Evolutionary conservation across 2,888 invertebrate species (phyloP).

Genomic region (Rapana venosa): DNA sequence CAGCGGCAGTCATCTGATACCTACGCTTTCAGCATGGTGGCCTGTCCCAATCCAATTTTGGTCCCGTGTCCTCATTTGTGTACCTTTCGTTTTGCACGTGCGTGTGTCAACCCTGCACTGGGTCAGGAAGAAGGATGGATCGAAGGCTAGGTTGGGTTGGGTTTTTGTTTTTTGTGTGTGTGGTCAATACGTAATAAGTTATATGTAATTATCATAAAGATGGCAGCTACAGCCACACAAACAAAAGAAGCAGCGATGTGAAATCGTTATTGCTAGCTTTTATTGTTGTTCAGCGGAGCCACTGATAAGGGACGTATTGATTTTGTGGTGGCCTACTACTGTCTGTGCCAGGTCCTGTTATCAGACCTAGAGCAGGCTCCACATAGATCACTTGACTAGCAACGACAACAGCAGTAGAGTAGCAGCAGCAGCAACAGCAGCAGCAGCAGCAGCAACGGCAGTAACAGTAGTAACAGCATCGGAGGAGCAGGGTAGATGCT

Average conservation of each 20-base stretch:
- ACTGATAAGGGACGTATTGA: conserved; percentile 40
- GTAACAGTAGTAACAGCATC: neutral
- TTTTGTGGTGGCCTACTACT: conserved; percentile 11
- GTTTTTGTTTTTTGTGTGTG: neutral
- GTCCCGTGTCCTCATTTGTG: conserved; percentile 24
- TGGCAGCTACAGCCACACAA: neutral
- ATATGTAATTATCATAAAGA: neutral
- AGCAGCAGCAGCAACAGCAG: neutral
- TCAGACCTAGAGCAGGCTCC: conserved; percentile 37
- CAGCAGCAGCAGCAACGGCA: neutral
- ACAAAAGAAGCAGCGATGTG: too few species aligned
- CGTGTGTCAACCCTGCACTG: neutral
- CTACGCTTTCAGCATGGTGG: neutral
- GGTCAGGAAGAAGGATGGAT: neutral
- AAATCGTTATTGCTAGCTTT: conserved; percentile 39
- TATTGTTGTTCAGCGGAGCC: conserved; percentile 19
- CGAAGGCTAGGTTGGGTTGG: too few species aligned
- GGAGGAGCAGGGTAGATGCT: too few species aligned
- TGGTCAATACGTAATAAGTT: conserved; percentile 32
- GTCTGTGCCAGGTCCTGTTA: conserved; percentile 32
- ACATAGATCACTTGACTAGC: conserved; percentile 36
- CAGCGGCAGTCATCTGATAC: neutral
- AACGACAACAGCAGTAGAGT: too few species aligned
- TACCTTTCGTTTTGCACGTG: conserved; percentile 29
- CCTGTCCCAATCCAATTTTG: neutral